phyloP scores from a whole-genome alignment of 2,797 vertebrate species.

The Potorous gilbertii region DNA sequence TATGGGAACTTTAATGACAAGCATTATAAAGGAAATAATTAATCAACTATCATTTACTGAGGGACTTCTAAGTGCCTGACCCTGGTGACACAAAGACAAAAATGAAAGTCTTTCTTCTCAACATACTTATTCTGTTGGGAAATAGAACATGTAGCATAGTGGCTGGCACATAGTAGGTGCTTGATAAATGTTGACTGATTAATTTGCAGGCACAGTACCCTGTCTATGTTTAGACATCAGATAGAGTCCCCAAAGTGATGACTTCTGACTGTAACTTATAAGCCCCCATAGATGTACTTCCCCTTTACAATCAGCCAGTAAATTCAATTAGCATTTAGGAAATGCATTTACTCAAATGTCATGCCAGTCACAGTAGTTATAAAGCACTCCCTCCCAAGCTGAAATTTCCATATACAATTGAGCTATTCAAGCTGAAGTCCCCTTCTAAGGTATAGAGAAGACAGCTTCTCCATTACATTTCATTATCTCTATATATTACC shows the following conservation, averaged over 20 bases:
- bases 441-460: too few species aligned
- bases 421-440: too few species aligned
- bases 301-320: neutral
- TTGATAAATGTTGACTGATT: neutral
- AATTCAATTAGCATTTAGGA: neutral
- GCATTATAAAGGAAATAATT: neutral
- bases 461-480: too few species aligned
- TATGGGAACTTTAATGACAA: neutral
- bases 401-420: too few species aligned
- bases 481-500: too few species aligned
- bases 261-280: neutral
- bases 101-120: neutral
- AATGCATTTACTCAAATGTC: neutral
- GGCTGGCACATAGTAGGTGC: neutral
- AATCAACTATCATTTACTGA: neutral
- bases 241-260: neutral
- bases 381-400: neutral
- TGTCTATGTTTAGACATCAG: neutral
- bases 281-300: neutral
- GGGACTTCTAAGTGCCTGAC: neutral
- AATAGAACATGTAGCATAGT: neutral
- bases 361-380: neutral
- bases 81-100: neutral
- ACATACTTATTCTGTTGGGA: neutral
- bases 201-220: neutral